phyloP scores from a whole-genome alignment of 2,113 vertebrate species.

The Natator depressus region DNA sequence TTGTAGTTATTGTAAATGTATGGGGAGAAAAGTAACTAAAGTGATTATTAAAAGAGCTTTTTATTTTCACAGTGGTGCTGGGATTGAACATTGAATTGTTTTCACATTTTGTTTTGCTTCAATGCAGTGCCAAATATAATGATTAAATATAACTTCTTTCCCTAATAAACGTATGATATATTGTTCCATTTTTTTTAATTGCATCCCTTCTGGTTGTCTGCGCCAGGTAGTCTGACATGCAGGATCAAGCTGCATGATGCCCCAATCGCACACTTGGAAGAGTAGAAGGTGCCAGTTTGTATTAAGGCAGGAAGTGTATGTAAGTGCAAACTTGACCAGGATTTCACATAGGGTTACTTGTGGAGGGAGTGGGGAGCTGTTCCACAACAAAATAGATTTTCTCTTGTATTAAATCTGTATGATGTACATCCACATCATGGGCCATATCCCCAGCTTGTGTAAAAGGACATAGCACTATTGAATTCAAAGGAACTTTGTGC shows the following conservation, averaged over 20 bases:
- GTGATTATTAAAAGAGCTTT: conserved; percentile 5
- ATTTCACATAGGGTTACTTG: not conserved
- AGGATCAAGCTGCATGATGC: not conserved
- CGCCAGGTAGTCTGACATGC: not conserved
- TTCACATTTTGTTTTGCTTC: conserved; percentile 33
- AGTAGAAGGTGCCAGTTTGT: not conserved
- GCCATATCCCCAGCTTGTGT: not conserved
- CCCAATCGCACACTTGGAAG: not conserved
- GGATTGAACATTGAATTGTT: conserved; percentile 37
- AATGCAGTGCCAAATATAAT: conserved; percentile 26
- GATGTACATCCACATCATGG: not conserved
- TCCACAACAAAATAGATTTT: not conserved
- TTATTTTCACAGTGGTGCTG: conserved; percentile 6
- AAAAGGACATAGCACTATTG: not conserved
- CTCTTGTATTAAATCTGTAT: not conserved
- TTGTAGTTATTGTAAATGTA: conserved; percentile 9
- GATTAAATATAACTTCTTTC: conserved; percentile 33
- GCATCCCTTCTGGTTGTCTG: conserved; percentile 5
- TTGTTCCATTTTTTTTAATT: conserved; percentile 26
- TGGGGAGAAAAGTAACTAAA: not conserved
- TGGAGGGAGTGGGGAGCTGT: not conserved
- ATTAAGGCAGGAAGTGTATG: not conserved
- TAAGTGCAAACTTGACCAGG: not conserved
- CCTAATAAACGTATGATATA: conserved; percentile 36
- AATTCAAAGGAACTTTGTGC: not conserved